phyloP scores from a whole-genome alignment of 1,140 invertebrate species.

The Drosophila sechellia region DNA sequence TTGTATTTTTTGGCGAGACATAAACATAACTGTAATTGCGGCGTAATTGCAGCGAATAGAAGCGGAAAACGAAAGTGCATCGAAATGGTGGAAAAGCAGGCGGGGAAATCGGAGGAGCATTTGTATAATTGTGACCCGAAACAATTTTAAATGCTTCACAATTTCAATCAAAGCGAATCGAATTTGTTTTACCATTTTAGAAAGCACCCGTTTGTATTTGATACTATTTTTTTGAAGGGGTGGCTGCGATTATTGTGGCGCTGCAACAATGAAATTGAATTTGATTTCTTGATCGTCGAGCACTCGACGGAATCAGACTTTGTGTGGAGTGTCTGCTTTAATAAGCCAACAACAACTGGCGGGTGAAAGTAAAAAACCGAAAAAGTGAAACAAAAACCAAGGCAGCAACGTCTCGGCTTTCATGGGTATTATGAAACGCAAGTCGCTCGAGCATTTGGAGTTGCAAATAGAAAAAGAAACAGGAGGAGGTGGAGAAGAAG shows the following conservation, averaged over 20 bases:
- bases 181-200: conserved; percentile 55
- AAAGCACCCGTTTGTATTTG: conserved; percentile 24
- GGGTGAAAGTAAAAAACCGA: conserved; percentile 42
- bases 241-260: conserved; percentile 6
- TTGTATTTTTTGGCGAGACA: conserved; percentile 10
- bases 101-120: conserved; percentile 2
- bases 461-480: conserved; percentile 13
- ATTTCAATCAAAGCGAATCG: conserved; percentile 51
- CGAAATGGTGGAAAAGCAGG: conserved; percentile 17
- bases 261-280: conserved; percentile 53
- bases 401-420: conserved; percentile 49
- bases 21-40: conserved; percentile 54
- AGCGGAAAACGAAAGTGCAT: conserved; percentile 58
- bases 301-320: conserved; percentile 33
- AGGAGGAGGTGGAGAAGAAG: conserved; percentile 2
- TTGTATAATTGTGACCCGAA: conserved; percentile 47
- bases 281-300: conserved; percentile 46
- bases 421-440: conserved; percentile 64
- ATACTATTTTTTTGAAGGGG: conserved; percentile 3
- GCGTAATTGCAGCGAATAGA: conserved; percentile 45
- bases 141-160: conserved; percentile 52
- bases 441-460: conserved; percentile 48
- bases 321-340: not conserved
- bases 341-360: not conserved
- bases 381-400: conserved; percentile 52